phyloP scores from a whole-genome alignment of 2,888 invertebrate genomes.

The Baronia brevicornis region DNA sequence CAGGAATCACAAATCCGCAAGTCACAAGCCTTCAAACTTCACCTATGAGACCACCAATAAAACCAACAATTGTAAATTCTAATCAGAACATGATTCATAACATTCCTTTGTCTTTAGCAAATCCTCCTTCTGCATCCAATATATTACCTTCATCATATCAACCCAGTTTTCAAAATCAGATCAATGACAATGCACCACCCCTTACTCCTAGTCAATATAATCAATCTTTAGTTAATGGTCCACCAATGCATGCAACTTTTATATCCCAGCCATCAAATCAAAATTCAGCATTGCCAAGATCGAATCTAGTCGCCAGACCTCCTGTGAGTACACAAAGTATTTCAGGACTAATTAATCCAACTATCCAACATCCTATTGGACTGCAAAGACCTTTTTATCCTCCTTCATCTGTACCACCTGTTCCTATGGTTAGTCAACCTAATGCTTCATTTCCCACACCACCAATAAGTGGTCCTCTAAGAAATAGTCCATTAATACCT shows the following conservation, averaged over 20 bases:
- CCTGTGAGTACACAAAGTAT: conserved; percentile 27
- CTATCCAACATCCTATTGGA: conserved; percentile 19
- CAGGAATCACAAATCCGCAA: conserved; percentile 41
- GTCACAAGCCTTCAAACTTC: conserved; percentile 42
- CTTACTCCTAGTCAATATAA: conserved; percentile 59
- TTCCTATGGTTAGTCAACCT: conserved; percentile 34
- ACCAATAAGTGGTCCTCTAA: conserved; percentile 29
- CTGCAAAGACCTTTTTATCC: conserved; percentile 24
- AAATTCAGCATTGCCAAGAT: conserved; percentile 32
- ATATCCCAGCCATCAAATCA: conserved; percentile 25
- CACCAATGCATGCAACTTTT: conserved; percentile 23
- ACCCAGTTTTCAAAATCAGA: conserved; percentile 41
- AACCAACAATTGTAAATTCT: conserved; percentile 24
- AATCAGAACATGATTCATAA: conserved; percentile 34
- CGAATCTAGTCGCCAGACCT: conserved; percentile 27
- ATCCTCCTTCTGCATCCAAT: conserved; percentile 33
- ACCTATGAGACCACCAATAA: conserved; percentile 33
- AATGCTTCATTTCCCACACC: conserved; percentile 37
- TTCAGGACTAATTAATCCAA: conserved; percentile 25
- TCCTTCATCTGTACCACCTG: conserved; percentile 28
- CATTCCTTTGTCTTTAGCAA: conserved; percentile 36
- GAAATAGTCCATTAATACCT: conserved; percentile 44
- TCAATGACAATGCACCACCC: conserved; percentile 65
- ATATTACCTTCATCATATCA: conserved; percentile 39
- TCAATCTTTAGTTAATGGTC: conserved; percentile 56